A percentile compares a stretch with the other conserved stretches of the same genome.
Conservation (phyloP, 2,797 vertebrate species). For the Mico argentatus region DNA sequence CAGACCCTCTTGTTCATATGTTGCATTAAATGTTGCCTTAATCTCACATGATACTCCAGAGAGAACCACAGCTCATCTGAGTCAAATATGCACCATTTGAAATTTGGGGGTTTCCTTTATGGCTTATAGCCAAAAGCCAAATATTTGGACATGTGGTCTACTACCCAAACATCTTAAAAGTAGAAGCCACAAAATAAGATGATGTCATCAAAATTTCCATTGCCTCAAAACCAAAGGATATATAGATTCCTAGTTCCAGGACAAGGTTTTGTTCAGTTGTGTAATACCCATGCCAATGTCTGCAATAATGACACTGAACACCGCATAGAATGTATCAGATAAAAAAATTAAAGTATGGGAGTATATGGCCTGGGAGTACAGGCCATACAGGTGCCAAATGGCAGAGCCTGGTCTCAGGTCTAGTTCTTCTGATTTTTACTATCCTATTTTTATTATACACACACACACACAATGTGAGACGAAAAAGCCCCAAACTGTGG, state of each 20-base stretch:
- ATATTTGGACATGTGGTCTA: neutral
- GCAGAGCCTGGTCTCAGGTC: neutral
- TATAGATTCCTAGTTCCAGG: neutral
- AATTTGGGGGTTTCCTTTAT: neutral
- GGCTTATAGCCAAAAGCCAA: neutral
- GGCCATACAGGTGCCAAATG: neutral
- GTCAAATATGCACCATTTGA: neutral
- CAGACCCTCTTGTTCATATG: neutral
- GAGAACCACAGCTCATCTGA: neutral
- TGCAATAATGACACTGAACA: neutral
- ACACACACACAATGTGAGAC: neutral
- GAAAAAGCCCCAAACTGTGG: neutral
- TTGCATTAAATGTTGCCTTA: neutral
- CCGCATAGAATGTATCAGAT: neutral
- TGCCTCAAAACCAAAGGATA: neutral
- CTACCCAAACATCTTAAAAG: neutral
- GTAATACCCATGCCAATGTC: slow-evolving; percentile 11
- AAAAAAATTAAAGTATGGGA: neutral
- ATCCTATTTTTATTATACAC: neutral
- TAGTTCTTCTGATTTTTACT: neutral
- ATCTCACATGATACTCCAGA: neutral
- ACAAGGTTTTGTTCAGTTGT: neutral
- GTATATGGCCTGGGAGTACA: neutral
- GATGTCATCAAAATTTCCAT: neutral
- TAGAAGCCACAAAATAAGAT: neutral